Evolutionary conservation across 2,888 invertebrate species (phyloP).

Genomic region (Lissocephala sabroskyi): DNA sequence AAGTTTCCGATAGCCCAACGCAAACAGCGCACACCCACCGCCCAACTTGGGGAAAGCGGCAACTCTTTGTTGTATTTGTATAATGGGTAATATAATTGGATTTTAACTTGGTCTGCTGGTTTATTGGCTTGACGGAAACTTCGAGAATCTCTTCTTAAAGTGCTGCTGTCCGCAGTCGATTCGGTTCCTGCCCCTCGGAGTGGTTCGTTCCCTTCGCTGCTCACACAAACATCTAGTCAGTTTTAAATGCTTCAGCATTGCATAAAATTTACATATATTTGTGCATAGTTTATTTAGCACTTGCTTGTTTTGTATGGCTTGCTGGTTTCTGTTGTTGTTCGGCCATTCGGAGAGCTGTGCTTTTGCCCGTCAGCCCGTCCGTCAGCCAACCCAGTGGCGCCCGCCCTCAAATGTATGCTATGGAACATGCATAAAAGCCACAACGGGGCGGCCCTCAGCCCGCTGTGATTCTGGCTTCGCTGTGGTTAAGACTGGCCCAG

Average conservation of each 20-base stretch:
- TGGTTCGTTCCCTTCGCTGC: too few relatives aligned
- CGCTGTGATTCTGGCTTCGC: not conserved
- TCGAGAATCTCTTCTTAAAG: too few relatives aligned
- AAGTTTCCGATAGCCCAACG: too few relatives aligned
- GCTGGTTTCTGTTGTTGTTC: conserved; percentile 8
- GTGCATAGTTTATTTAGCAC: conserved; percentile 58
- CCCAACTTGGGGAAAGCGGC: too few relatives aligned
- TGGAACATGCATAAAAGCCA: conserved; percentile 9
- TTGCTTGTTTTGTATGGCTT: conserved; percentile 14
- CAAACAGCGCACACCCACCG: too few relatives aligned
- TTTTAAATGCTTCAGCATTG: conserved; percentile 62
- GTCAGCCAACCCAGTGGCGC: conserved; percentile 19
- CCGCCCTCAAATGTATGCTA: conserved; percentile 29
- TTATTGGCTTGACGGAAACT: too few relatives aligned
- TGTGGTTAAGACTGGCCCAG: not conserved
- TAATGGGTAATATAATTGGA: too few relatives aligned
- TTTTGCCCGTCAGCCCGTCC: conserved; percentile 29
- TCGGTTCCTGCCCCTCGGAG: too few relatives aligned
- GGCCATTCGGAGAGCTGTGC: too few relatives aligned
- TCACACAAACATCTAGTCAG: conserved; percentile 31
- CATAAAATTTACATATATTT: conserved; percentile 61
- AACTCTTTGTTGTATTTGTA: too few relatives aligned
- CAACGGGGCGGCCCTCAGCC: not conserved
- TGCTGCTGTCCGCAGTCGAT: too few relatives aligned
- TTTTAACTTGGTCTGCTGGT: too few relatives aligned